Percentiles rank a stretch among this genome's conserved stretches.
These are phyloP conservation scores for Felis chaus DNA, from an alignment of 2,113 vertebrate genomes.

Conservation along the genomic window DNA sequence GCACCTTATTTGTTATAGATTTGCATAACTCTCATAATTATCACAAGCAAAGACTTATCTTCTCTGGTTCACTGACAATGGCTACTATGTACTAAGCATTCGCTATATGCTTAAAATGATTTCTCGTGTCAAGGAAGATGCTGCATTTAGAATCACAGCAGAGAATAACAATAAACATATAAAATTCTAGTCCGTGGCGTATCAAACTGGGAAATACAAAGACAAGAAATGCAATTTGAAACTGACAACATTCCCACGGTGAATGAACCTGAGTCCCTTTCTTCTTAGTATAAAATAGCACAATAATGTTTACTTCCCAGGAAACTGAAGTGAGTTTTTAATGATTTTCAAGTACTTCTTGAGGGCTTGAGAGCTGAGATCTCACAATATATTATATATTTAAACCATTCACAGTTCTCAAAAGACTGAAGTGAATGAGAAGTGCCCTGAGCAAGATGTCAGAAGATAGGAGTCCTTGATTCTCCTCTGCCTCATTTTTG, in stretches of 20 bases:
- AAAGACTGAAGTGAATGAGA: slow-evolving; percentile 12
- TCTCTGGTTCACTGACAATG: neutral
- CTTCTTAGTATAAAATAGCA: slow-evolving; percentile 52
- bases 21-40: slow-evolving; percentile 1
- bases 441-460: neutral
- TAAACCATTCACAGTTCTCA: slow-evolving; percentile 49
- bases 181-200: slow-evolving; percentile 22
- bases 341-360: slow-evolving; percentile 66
- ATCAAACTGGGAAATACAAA: slow-evolving; percentile 56
- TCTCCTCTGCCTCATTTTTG: neutral
- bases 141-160: slow-evolving; percentile 33
- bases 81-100: neutral
- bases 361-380: slow-evolving; percentile 15
- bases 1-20: neutral
- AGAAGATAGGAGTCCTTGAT: neutral
- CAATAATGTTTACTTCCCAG: slow-evolving; percentile 52
- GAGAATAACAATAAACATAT: slow-evolving; percentile 34
- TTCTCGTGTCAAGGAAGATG: slow-evolving; percentile 39
- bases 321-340: slow-evolving; percentile 63
- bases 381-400: slow-evolving; percentile 52
- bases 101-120: slow-evolving; percentile 1
- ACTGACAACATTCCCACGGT: slow-evolving; percentile 25
- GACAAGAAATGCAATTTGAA: slow-evolving; percentile 31
- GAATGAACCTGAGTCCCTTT: neutral
- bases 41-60: slow-evolving; percentile 34